phyloP scores from a whole-genome alignment of 2,113 vertebrate genomes.

The Thinocorus orbignyianus region DNA sequence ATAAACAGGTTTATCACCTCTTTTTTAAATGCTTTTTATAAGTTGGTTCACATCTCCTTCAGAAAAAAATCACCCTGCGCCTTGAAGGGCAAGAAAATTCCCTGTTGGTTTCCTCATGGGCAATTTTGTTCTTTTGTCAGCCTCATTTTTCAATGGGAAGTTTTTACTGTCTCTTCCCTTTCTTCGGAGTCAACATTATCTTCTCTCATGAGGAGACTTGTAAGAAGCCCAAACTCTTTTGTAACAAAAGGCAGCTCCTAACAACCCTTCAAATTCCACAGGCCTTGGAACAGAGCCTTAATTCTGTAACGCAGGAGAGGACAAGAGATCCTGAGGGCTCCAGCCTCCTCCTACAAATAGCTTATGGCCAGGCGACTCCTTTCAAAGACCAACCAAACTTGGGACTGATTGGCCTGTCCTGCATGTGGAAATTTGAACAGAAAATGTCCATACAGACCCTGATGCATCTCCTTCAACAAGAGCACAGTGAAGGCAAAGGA shows the following conservation, averaged over 20 bases:
- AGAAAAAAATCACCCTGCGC: not conserved
- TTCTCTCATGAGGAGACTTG: not conserved
- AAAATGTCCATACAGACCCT: conserved; percentile 20
- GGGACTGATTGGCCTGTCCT: not conserved
- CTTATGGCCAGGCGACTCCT: not conserved
- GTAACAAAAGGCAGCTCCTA: not conserved
- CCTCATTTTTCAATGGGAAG: not conserved
- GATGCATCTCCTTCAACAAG: conserved; percentile 23
- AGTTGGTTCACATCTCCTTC: not conserved
- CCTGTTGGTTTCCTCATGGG: not conserved
- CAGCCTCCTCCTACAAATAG: not conserved
- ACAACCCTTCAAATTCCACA: not conserved
- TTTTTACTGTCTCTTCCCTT: not conserved
- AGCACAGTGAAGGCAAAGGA: not conserved
- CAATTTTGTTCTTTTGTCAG: not conserved
- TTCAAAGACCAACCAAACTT: not conserved
- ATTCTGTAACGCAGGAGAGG: not conserved
- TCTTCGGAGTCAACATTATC: not conserved
- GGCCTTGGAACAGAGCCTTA: not conserved
- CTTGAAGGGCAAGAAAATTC: not conserved
- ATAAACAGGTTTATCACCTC: not conserved
- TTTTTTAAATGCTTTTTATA: not conserved
- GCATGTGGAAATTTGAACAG: conserved; percentile 42
- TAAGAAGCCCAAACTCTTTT: not conserved
- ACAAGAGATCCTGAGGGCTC: not conserved